A percentile compares a stretch with the other conserved stretches of the same genome.
Conservation (phyloP, 2,113 vertebrate species). For the Charina bottae region DNA sequence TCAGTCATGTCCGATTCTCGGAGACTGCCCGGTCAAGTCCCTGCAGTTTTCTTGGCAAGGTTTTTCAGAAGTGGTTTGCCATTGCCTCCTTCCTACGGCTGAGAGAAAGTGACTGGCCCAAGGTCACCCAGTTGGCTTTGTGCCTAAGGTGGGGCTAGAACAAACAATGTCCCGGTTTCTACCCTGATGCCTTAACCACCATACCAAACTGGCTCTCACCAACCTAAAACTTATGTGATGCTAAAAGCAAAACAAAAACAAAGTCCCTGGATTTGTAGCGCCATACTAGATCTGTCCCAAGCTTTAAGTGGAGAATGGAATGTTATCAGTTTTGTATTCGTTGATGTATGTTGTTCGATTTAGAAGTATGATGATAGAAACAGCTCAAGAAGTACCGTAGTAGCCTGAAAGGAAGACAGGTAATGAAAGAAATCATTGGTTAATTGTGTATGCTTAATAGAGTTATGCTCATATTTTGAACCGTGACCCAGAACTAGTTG, state of each 20-base stretch:
- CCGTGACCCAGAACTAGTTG: not conserved
- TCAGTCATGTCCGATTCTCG: too few relatives aligned
- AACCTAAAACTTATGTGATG: not conserved
- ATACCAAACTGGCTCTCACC: too few relatives aligned
- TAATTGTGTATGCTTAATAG: not conserved
- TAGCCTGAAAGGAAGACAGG: not conserved
- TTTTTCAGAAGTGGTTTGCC: too few relatives aligned
- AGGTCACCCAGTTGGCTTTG: too few relatives aligned
- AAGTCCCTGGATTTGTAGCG: not conserved
- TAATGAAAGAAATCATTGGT: not conserved
- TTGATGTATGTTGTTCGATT: not conserved
- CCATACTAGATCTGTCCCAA: not conserved
- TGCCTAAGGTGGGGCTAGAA: too few relatives aligned
- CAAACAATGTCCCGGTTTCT: too few relatives aligned
- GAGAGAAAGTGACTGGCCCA: too few relatives aligned
- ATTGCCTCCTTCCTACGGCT: too few relatives aligned
- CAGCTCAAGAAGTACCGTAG: not conserved
- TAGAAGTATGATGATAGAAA: not conserved
- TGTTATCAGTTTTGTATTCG: not conserved
- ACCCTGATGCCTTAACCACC: too few relatives aligned
- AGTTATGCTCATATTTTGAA: not conserved
- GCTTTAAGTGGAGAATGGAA: not conserved
- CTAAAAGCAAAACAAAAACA: not conserved
- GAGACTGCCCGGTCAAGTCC: too few relatives aligned
- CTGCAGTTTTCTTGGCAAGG: too few relatives aligned